Evolutionary conservation across 1,140 invertebrate species (phyloP).

Genomic region (Chrysomallon squamiferum): DNA sequence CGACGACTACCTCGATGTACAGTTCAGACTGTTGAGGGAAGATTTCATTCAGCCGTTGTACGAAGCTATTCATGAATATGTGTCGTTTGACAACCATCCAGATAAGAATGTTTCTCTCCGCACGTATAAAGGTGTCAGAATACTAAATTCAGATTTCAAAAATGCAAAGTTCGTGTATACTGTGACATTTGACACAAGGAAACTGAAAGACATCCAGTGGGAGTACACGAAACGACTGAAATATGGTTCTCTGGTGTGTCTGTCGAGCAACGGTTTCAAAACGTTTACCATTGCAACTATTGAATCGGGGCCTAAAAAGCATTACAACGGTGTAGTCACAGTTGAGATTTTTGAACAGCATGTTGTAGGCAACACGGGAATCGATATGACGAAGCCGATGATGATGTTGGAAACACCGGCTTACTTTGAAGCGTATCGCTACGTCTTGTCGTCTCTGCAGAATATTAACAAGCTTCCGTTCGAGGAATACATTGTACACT

Average conservation of each 20-base stretch:
- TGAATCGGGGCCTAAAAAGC: no score
- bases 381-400: no score
- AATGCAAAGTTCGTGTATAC: constrained; percentile 9
- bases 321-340: no score
- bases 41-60: constrained; percentile 67
- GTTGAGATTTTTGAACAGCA: no score
- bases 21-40: constrained; percentile 77
- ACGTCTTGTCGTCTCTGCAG: no score
- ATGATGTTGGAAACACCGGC: no score
- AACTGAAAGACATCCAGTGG: constrained; percentile 43
- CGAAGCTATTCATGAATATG: constrained; percentile 54
- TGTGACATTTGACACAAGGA: constrained; percentile 33
- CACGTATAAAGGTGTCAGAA: constrained; percentile 11
- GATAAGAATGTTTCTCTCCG: constrained; percentile 8
- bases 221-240: constrained; percentile 69
- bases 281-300: constrained; percentile 73
- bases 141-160: constrained; percentile 5
- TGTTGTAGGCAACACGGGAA: no score
- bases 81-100: not conserved
- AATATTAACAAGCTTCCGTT: no score
- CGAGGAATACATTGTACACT: no score
- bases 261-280: constrained; percentile 73
- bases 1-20: constrained; percentile 79
- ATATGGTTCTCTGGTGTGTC: constrained; percentile 74
- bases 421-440: no score